Evolutionary conservation across 2,888 invertebrate genomes (phyloP).

Genomic region (Aporophyla nigra): DNA sequence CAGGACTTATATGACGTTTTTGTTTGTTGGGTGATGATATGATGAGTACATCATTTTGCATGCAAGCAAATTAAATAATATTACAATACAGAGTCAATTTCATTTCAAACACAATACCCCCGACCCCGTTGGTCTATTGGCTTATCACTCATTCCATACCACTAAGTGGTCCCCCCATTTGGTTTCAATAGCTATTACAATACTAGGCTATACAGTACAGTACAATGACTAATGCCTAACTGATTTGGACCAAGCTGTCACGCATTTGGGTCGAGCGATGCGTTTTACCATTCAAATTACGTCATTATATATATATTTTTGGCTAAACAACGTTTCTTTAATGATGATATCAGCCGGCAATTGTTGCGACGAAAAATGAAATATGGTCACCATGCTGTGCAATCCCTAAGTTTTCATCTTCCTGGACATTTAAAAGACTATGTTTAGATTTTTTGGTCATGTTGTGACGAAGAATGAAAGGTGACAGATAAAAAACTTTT

Average conservation of each 20-base stretch:
- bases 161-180: slow-evolving; percentile 33
- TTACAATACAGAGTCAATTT: too few species aligned
- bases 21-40: too few species aligned
- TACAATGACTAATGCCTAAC: slow-evolving; percentile 45
- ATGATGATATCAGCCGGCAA: neutral
- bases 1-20: too few species aligned
- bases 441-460: neutral
- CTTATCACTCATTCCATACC: slow-evolving; percentile 8
- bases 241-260: slow-evolving; percentile 2
- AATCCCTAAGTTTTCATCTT: too few species aligned
- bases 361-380: neutral
- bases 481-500: too few species aligned
- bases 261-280: slow-evolving; percentile 14
- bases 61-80: too few species aligned
- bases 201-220: neutral
- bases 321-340: slow-evolving; percentile 1
- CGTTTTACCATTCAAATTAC: slow-evolving; percentile 33
- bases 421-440: neutral
- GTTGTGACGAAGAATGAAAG: neutral
- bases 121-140: neutral
- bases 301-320: slow-evolving; percentile 22
- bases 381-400: neutral
- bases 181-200: slow-evolving; percentile 27
- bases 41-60: too few species aligned
- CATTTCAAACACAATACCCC: too few species aligned